Evolutionary conservation across 2,797 vertebrate genomes (phyloP).

Genomic region (Amazona finschi): DNA sequence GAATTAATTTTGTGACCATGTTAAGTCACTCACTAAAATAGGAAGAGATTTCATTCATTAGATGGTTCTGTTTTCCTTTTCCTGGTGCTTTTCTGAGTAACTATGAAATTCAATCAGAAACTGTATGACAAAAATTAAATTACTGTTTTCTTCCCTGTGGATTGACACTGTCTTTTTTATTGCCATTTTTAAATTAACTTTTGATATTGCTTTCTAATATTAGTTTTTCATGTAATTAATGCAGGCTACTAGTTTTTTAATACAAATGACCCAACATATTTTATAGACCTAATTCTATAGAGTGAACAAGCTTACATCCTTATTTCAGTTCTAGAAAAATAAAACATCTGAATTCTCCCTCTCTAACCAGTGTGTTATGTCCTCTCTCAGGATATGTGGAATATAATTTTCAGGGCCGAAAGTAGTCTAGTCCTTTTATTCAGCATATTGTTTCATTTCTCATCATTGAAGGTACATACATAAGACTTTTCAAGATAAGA

Average conservation of each 20-base stretch:
- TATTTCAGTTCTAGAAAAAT: background rate
- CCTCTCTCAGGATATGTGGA: background rate
- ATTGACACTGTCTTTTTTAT: background rate
- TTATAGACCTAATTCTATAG: background rate
- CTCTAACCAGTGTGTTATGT: background rate
- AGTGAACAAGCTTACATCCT: background rate
- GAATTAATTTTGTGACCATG: background rate
- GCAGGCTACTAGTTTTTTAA: background rate
- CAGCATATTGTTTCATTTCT: background rate
- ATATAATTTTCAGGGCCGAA: background rate
- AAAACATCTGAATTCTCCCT: background rate
- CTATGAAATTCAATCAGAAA: background rate
- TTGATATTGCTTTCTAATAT: background rate
- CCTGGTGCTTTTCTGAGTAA: background rate
- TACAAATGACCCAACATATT: background rate
- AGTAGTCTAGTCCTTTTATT: background rate
- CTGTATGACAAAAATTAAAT: background rate
- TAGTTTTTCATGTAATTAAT: background rate
- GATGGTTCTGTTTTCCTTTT: background rate
- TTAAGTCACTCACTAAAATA: background rate
- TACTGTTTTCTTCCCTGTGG: background rate
- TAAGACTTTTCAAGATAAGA: background rate
- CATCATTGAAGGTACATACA: accelerated
- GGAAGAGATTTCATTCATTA: background rate
- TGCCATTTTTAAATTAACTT: background rate